Conservation (phyloP, 2,888 invertebrate species). For the Aelia acuminata region DNA sequence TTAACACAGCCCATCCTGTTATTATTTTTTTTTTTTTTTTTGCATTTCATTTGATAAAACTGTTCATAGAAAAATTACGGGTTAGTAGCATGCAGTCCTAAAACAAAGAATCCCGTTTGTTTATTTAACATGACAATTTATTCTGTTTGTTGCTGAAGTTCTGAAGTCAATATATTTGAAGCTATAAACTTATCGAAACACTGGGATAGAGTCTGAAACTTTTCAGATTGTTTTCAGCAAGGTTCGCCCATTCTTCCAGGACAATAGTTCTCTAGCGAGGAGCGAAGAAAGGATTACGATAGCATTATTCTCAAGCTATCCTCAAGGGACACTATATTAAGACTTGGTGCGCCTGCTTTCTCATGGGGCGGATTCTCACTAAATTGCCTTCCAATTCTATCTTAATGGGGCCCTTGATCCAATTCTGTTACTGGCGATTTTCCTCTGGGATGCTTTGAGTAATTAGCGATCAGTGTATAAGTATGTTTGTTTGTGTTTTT, state of each 20-base stretch:
- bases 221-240: not conserved
- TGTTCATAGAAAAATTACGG: too few species aligned
- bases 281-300: not conserved
- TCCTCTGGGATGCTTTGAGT: not conserved
- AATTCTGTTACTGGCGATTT: not conserved
- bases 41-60: too few species aligned
- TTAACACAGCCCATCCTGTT: too few species aligned
- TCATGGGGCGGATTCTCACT: conserved; percentile 13
- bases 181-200: not conserved
- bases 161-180: not conserved
- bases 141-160: too few species aligned
- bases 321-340: conserved; percentile 17
- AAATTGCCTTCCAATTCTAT: not conserved
- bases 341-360: not conserved
- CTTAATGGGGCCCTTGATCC: conserved; percentile 20
- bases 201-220: not conserved
- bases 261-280: not conserved
- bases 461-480: not conserved
- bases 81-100: too few species aligned
- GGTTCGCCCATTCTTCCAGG: not conserved
- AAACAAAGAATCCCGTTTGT: too few species aligned
- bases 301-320: not conserved
- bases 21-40: too few species aligned
- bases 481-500: not conserved
- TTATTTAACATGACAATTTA: not conserved